Percentiles rank a stretch among this genome's conserved stretches.
phyloP scores from a whole-genome alignment of 2,113 vertebrate species.

The Corythoichthys haematopterus region DNA sequence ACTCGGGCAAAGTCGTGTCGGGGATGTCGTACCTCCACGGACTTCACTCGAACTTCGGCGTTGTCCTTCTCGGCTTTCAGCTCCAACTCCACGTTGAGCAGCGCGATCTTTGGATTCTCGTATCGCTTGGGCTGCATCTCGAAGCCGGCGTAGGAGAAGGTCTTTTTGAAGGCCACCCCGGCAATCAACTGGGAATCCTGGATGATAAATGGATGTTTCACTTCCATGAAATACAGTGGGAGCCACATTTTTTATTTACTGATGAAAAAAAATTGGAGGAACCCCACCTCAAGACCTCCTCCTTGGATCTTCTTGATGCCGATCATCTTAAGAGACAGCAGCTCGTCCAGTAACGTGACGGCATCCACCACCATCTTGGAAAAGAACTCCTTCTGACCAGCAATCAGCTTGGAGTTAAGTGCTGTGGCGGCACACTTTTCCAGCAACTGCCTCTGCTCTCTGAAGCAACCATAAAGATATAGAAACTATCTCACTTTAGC shows the following conservation, averaged over 20 bases:
- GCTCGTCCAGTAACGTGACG: conserved; percentile 86
- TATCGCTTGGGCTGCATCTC: conserved; percentile 98
- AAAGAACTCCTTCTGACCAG: conserved; percentile 89
- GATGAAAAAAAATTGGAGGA: neutral
- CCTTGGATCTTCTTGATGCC: conserved; percentile 98
- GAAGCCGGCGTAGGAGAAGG: conserved; percentile 95
- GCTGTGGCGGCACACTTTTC: conserved; percentile 92
- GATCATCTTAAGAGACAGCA: conserved; percentile 95
- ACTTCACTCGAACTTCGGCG: conserved; percentile 87
- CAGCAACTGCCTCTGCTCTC: conserved; percentile 85
- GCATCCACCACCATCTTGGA: conserved; percentile 96
- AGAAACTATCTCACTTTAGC: no score
- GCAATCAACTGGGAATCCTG: conserved; percentile 91
- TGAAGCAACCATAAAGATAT: conserved; percentile 38
- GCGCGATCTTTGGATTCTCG: conserved; percentile 81
- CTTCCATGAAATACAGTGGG: no score
- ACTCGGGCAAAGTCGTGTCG: neutral
- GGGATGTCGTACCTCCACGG: conserved; percentile 75
- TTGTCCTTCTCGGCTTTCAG: conserved; percentile 98
- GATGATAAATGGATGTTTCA: neutral
- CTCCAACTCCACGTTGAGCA: conserved; percentile 94
- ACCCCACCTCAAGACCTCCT: conserved; percentile 85
- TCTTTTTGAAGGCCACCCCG: conserved; percentile 97
- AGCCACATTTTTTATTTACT: neutral
- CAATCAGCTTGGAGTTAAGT: conserved; percentile 93